Conservation (phyloP, 92 coral and sea anemone genomes). For the Chrysogorgia sp. region DNA sequence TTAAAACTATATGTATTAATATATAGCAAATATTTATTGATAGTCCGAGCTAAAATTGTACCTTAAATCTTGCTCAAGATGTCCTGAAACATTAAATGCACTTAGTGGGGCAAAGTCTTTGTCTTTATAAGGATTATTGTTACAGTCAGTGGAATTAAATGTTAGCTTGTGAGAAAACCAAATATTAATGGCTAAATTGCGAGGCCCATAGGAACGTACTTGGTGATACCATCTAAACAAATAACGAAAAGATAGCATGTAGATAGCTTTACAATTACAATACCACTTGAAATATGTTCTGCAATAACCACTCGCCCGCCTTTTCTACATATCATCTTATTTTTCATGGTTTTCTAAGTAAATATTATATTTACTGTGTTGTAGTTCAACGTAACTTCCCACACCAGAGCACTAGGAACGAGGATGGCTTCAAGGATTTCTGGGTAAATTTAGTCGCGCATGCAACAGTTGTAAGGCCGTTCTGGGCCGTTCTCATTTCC, state of each 20-base stretch:
- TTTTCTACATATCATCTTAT: no score
- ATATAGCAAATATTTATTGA: not conserved
- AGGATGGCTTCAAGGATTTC: no score
- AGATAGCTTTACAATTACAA: no score
- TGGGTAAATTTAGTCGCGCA: no score
- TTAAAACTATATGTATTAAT: not conserved
- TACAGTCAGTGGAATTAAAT: constrained; percentile 85
- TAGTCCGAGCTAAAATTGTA: constrained; percentile 1
- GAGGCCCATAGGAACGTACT: constrained; percentile 82
- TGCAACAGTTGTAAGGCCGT: no score
- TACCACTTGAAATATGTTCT: constrained; percentile 1
- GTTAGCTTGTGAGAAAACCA: constrained; percentile 87
- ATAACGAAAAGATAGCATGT: not conserved
- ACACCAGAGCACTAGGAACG: no score
- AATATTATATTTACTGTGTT: no score
- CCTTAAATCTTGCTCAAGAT: not conserved
- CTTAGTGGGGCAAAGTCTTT: constrained; percentile 70
- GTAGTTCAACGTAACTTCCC: no score
- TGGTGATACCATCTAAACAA: constrained; percentile 93
- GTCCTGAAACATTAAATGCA: constrained; percentile 69
- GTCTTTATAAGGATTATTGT: constrained; percentile 70
- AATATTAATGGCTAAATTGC: constrained; percentile 92
- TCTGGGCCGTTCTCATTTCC: no score
- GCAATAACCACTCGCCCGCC: no score
- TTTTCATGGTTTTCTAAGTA: no score